Base-by-base conservation (phyloP, 2,888 invertebrate species). In the Apotomis betuletana region DNA sequence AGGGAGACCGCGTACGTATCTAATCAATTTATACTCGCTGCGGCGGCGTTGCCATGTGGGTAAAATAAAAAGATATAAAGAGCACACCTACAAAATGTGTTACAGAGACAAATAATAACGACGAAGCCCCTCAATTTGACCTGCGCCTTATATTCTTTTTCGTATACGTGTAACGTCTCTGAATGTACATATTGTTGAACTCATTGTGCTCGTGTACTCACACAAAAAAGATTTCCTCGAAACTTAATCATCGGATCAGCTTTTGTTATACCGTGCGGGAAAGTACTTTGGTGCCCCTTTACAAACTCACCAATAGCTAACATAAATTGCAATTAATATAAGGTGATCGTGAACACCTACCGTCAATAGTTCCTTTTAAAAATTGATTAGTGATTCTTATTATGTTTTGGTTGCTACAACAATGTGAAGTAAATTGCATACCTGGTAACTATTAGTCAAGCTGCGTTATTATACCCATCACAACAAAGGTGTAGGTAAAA, bases 101-200 rank as follows among this genome's bases (percentile, higher is more conserved):
- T 84, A 84, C 83, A 75, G 78, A 86, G 84, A 87, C 86, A 87
- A 88, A 88, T 87, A 87, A 87, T 86, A 87, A 84, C 85, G 86
- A 86, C 83, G 87, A 85, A 85, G 81, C 80, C 83, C 83, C 81
- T 82, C 86, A 79, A 85, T 87, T 87, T 85, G 83, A 85, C 86
- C 85, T 85, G 80, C 77, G 79, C 75, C 81, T 76, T 80, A 83
- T 78, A 83, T 85, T 84, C 82, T 84, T 84, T 86, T 83, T 81
- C 80, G 83, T 81, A 81, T 80, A 80, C 81, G 44, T 52, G 51
- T 58, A 58, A 38, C 57, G 46, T 61, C 57, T 55, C 44, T 63
- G 57, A 46, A 67, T 57, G 59, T 60, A 73, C 46, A 55, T 62
- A 70, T 62, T 70, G 70, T 80, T 83, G 82, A 83, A 85, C 84